These are phyloP conservation scores for Sisyra terminalis DNA, from an alignment of 2,888 invertebrate genomes.

Conservation along the genomic window DNA sequence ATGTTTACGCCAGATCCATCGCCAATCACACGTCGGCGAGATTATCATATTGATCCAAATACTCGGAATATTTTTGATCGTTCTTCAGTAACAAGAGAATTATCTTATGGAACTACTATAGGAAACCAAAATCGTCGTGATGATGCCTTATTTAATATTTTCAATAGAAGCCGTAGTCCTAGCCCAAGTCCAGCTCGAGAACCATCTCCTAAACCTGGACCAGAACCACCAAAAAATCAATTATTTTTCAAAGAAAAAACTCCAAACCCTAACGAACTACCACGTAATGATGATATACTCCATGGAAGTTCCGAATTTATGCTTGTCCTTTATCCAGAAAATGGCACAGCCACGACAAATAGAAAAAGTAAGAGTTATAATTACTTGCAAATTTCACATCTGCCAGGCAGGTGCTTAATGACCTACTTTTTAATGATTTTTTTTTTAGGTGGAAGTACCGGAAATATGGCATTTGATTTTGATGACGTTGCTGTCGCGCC, in stretches of 20 bases:
- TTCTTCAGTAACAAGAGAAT: constrained; percentile 30
- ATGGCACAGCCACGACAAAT: constrained; percentile 18
- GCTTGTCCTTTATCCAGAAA: constrained; percentile 52
- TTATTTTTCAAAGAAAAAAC: constrained; percentile 5
- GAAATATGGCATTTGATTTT: constrained; percentile 36
- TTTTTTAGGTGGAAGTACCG: constrained; percentile 13
- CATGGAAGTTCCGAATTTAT: constrained; percentile 67
- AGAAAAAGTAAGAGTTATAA: constrained; percentile 19
- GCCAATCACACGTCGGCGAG: constrained; percentile 19
- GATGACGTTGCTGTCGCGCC: constrained; percentile 57
- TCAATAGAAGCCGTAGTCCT: constrained; percentile 9
- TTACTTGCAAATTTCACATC: neutral
- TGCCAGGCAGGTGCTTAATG: no score
- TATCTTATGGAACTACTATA: constrained; percentile 30
- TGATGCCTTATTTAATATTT: no score
- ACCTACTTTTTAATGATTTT: neutral
- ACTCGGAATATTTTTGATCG: constrained; percentile 25
- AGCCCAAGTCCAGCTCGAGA: constrained; percentile 8
- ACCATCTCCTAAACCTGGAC: constrained; percentile 13
- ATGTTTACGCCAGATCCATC: constrained; percentile 24
- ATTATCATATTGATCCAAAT: constrained; percentile 17
- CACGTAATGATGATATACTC: constrained; percentile 22
- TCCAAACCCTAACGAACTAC: constrained; percentile 6
- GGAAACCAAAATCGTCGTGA: neutral
- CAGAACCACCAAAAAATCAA: constrained; percentile 7